Conservation (phyloP, 1,140 invertebrate species). For the Drosophila sechellia region DNA sequence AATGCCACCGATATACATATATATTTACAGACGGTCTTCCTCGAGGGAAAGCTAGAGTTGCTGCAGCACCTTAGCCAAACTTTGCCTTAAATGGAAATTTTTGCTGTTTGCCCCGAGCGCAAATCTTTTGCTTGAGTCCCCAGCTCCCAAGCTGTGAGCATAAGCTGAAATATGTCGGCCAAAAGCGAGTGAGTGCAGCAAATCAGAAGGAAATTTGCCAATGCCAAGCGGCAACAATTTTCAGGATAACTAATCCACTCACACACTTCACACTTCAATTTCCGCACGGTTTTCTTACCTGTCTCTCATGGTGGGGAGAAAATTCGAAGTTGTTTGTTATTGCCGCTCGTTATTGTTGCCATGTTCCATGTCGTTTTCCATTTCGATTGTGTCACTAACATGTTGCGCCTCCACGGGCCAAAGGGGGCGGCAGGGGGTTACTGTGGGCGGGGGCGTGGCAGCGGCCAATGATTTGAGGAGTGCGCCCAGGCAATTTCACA, state of each 20-base stretch:
- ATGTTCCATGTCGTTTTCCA: conserved; percentile 77
- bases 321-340: conserved; percentile 65
- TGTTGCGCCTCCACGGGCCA: conserved; percentile 50
- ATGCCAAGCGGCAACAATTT: conserved; percentile 49
- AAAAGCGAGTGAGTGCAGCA: conserved; percentile 44
- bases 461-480: conserved; percentile 71
- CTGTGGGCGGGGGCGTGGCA: not conserved
- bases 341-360: conserved; percentile 56
- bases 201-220: conserved; percentile 61
- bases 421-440: conserved; percentile 2
- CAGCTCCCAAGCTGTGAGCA: conserved; percentile 15
- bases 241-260: conserved; percentile 53
- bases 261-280: conserved; percentile 77
- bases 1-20: not conserved
- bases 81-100: not conserved
- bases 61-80: not conserved
- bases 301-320: conserved; percentile 31
- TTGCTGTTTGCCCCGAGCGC: conserved; percentile 17
- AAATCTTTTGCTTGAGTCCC: conserved; percentile 15
- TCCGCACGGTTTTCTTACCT: conserved; percentile 52
- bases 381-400: conserved; percentile 81
- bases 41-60: not conserved
- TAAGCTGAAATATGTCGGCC: conserved; percentile 35
- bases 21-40: conserved; percentile 15
- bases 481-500: conserved; percentile 77